phyloP scores from a whole-genome alignment of 2,113 vertebrate species.

The Tringa solitaria region DNA sequence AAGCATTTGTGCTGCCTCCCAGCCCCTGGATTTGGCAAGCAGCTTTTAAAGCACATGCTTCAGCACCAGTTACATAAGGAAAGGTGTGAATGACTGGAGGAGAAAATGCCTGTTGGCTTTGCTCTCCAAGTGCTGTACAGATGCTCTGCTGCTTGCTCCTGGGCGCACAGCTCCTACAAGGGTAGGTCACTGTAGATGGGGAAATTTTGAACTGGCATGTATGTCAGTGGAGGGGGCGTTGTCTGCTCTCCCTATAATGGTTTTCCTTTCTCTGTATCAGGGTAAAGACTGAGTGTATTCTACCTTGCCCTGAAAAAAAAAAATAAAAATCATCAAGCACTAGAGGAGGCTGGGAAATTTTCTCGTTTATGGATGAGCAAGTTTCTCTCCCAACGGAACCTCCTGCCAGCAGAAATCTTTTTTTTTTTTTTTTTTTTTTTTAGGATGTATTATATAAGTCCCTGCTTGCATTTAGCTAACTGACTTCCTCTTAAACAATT shows the following conservation, averaged over 20 bases:
- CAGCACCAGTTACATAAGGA: neutral
- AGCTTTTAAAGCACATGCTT: neutral
- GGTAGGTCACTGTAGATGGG: neutral
- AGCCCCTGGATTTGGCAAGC: neutral
- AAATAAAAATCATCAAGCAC: neutral
- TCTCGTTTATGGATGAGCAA: slow-evolving; percentile 61
- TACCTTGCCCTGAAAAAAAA: slow-evolving; percentile 32
- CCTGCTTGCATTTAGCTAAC: slow-evolving; percentile 27
- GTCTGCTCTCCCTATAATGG: neutral
- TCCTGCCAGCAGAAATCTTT: slow-evolving; percentile 31
- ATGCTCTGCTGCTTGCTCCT: neutral
- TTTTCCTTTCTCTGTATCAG: neutral
- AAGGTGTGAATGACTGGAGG: slow-evolving; percentile 38
- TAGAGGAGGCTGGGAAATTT: slow-evolving; percentile 51
- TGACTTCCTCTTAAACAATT: slow-evolving; percentile 56
- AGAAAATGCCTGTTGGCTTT: neutral
- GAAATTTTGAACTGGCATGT: rapidly evolving
- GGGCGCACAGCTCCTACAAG: neutral
- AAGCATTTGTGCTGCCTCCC: neutral
- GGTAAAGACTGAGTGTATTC: neutral
- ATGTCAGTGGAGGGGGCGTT: rapidly evolving
- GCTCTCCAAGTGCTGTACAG: neutral
- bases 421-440: slow-evolving; percentile 25
- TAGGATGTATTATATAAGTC: slow-evolving; percentile 59
- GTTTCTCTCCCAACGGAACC: slow-evolving; percentile 47